A percentile compares a stretch with the other conserved stretches of the same genome.
Evolutionary conservation across 2,888 invertebrate genomes (phyloP).

Genomic region (Lasioglossum villosulum): DNA sequence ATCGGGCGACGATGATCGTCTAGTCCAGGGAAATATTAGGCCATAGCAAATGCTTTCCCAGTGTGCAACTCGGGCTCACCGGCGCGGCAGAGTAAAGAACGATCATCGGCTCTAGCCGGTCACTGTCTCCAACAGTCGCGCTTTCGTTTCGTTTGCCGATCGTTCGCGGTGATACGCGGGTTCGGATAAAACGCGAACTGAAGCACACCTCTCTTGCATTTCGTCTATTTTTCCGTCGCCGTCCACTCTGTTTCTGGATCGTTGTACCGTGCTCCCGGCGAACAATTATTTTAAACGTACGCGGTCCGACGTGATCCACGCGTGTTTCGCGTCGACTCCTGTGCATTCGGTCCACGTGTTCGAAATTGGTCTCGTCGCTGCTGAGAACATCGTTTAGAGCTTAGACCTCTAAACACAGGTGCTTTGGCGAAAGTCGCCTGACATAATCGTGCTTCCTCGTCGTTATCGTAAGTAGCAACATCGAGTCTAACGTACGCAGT

Average conservation of each 20-base stretch:
- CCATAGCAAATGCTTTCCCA: conserved; percentile 73
- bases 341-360: background rate
- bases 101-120: conserved; percentile 30
- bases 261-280: background rate
- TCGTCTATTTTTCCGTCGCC: background rate
- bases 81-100: conserved; percentile 64
- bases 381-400: background rate
- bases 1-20: conserved; percentile 67
- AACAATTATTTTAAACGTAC: background rate
- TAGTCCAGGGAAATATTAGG: conserved; percentile 66
- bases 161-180: background rate
- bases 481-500: background rate
- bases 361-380: background rate
- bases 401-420: background rate
- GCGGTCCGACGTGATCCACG: background rate
- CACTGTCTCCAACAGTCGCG: conserved; percentile 23
- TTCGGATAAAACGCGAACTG: conserved; percentile 25
- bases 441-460: background rate
- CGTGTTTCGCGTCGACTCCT: background rate
- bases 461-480: background rate
- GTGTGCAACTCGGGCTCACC: conserved; percentile 75
- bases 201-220: background rate
- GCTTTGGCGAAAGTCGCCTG: background rate
- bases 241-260: background rate
- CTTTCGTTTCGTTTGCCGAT: conserved; percentile 20